These are phyloP conservation scores for Conops quadrifasciatus DNA, from an alignment of 2,888 invertebrate genomes.

Conservation along the genomic window DNA sequence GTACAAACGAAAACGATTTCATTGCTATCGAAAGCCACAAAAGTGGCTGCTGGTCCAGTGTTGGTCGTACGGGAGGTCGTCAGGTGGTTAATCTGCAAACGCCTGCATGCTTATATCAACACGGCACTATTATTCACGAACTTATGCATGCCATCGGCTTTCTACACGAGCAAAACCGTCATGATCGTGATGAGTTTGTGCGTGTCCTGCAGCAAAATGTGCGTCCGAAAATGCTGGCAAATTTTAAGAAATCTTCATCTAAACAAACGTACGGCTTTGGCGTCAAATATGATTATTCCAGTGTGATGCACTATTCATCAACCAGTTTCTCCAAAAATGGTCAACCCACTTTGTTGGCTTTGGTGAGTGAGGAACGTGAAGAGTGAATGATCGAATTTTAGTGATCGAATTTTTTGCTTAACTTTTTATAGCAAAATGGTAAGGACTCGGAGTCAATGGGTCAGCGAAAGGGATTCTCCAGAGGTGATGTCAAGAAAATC, in stretches of 20 bases:
- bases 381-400: not conserved
- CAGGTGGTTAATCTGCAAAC: constrained; percentile 76
- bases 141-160: constrained; percentile 82
- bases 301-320: constrained; percentile 84
- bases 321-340: constrained; percentile 78
- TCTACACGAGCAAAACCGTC: constrained; percentile 82
- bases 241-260: constrained; percentile 74
- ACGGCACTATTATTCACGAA: constrained; percentile 80
- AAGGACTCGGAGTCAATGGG: constrained; percentile 50
- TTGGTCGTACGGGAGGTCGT: constrained; percentile 73
- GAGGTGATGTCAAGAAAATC: constrained; percentile 56
- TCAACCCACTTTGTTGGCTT: constrained; percentile 74
- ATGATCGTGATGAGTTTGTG: constrained; percentile 76
- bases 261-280: constrained; percentile 71
- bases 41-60: constrained; percentile 82
- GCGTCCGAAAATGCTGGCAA: constrained; percentile 70
- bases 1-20: constrained; percentile 73
- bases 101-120: constrained; percentile 75
- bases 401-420: not conserved
- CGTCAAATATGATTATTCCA: constrained; percentile 78
- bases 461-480: constrained; percentile 58
- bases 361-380: constrained; percentile 63
- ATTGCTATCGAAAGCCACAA: constrained; percentile 72
- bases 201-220: constrained; percentile 74
- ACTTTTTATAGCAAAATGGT: not conserved